Evolutionary conservation across 2,888 invertebrate species (phyloP).

Genomic region (Monoplex corrugatus): DNA sequence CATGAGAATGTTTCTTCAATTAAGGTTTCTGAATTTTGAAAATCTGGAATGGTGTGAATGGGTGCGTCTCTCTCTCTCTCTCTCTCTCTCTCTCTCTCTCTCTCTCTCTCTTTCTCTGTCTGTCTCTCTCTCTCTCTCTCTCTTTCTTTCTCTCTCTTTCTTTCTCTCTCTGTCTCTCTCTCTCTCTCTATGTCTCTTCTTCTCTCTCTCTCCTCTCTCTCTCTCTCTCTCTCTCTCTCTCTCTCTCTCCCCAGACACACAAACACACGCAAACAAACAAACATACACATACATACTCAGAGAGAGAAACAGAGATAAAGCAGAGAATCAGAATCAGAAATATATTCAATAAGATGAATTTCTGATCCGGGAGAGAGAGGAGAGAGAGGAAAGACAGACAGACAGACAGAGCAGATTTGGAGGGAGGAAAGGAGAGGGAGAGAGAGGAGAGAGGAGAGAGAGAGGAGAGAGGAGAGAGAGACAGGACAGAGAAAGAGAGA

Average conservation of each 20-base stretch:
- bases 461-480: not conserved
- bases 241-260: not conserved
- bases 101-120: not conserved
- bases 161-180: not conserved
- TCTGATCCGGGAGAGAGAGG: too few species aligned
- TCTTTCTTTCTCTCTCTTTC: not conserved
- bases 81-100: not conserved
- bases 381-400: too few species aligned
- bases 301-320: too few species aligned
- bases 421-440: not conserved
- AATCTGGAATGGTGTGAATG: too few species aligned
- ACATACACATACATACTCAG: not conserved
- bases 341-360: too few species aligned
- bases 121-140: conserved; percentile 6
- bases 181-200: not conserved
- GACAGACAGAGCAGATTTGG: not conserved
- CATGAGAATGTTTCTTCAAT: too few species aligned
- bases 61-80: not conserved
- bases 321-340: too few species aligned
- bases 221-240: conserved; percentile 8
- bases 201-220: not conserved
- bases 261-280: not conserved
- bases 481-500: not conserved
- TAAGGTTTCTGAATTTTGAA: too few species aligned
- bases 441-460: not conserved